These are phyloP conservation scores for Coleophora deauratella DNA, from an alignment of 2,888 invertebrate species.

Conservation along the genomic window DNA sequence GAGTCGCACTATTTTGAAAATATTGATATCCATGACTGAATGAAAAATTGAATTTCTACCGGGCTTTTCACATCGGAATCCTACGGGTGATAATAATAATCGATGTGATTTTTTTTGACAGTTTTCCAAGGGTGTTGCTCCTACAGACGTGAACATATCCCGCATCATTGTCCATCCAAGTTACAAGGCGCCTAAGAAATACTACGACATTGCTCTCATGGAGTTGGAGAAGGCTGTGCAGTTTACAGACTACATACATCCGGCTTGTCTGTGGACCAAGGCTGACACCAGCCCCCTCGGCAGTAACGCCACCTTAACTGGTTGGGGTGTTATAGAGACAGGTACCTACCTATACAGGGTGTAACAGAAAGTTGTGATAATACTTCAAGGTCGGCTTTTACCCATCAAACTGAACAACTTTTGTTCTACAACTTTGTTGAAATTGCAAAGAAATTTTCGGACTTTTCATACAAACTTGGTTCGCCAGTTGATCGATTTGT, in stretches of 20 bases:
- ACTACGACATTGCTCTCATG: slow-evolving; percentile 23
- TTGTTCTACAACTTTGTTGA: too few relatives aligned
- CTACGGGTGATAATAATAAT: not conserved
- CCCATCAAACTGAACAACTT: too few relatives aligned
- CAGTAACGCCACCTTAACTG: slow-evolving; percentile 16
- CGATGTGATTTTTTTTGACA: not conserved
- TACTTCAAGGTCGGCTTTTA: too few relatives aligned
- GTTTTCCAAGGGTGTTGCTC: not conserved
- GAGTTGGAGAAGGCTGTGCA: slow-evolving; percentile 15
- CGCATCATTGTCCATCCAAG: slow-evolving; percentile 16
- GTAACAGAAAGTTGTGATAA: too few relatives aligned
- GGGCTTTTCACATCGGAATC: too few relatives aligned
- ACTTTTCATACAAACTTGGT: too few relatives aligned
- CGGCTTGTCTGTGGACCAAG: slow-evolving; percentile 22
- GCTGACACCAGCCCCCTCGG: slow-evolving; percentile 10
- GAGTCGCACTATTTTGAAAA: too few relatives aligned
- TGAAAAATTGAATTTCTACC: too few relatives aligned
- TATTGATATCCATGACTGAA: too few relatives aligned
- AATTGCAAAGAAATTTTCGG: too few relatives aligned
- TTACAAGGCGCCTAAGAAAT: slow-evolving; percentile 20
- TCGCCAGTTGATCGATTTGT: too few relatives aligned
- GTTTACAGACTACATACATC: slow-evolving; percentile 16
- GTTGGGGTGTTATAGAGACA: slow-evolving; percentile 18
- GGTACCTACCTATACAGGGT: not conserved
- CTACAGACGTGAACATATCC: not conserved